Percentiles rank a stretch among this genome's conserved stretches.
Evolutionary conservation across 2,797 vertebrate genomes (phyloP).

Genomic region (Heteromormyrus szaboi): DNA sequence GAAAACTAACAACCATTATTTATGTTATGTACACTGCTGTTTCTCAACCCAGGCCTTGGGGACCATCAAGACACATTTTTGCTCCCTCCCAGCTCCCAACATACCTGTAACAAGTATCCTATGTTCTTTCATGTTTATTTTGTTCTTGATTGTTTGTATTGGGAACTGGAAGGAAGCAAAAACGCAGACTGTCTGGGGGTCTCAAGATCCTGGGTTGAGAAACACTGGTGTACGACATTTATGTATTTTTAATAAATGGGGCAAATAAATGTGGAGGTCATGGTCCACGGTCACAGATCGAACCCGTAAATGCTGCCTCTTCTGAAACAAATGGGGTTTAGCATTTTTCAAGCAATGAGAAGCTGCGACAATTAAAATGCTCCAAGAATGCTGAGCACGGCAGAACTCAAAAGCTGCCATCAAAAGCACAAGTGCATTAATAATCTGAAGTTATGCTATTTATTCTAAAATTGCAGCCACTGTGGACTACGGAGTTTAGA

Average conservation of each 20-base stretch:
- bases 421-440: not conserved
- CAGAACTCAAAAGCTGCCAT: not conserved
- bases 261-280: not conserved
- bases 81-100: not conserved
- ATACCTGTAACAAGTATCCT: not conserved
- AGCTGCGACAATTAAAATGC: not conserved
- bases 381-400: not conserved
- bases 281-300: not conserved
- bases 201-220: not conserved
- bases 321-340: not conserved
- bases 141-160: not conserved
- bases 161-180: not conserved
- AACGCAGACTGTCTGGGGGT: not conserved
- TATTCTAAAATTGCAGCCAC: slow-evolving; percentile 15
- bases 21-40: not conserved
- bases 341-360: not conserved
- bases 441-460: slow-evolving; percentile 1
- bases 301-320: not conserved
- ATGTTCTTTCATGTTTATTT: not conserved
- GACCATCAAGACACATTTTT: not conserved
- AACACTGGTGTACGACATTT: not conserved
- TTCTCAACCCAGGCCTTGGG: not conserved
- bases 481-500: slow-evolving; percentile 10
- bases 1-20: not conserved
- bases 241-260: not conserved